A percentile compares a stretch with the other conserved stretches of the same genome.
Evolutionary conservation across 2,797 vertebrate genomes (phyloP).

Genomic region (Hylomyscus alleni): DNA sequence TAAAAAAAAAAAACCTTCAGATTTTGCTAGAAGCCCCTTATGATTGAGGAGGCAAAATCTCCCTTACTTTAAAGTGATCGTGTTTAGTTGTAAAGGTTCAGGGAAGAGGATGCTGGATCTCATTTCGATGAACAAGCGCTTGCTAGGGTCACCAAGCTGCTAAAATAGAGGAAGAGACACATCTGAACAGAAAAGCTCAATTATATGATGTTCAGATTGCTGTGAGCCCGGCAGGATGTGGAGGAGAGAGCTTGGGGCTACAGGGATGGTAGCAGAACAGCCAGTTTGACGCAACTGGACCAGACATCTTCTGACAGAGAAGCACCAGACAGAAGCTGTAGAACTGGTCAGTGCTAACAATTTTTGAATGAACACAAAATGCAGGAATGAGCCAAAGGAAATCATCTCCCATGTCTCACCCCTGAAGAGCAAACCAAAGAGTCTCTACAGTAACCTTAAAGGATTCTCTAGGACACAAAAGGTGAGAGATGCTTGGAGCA

Average conservation of each 20-base stretch:
- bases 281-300: not conserved
- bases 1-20: slow-evolving; percentile 32
- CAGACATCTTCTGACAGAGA: not conserved
- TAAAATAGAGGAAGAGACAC: not conserved
- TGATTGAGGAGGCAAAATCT: not conserved
- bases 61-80: not conserved
- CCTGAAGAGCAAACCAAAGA: not conserved
- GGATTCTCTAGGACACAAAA: not conserved
- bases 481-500: not conserved
- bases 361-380: not conserved
- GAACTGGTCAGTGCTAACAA: not conserved
- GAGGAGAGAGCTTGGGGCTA: not conserved
- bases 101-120: not conserved
- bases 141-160: not conserved
- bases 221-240: not conserved
- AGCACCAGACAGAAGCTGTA: not conserved
- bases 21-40: slow-evolving; percentile 6
- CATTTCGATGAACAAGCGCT: not conserved
- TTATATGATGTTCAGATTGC: not conserved
- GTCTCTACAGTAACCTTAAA: not conserved
- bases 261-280: not conserved
- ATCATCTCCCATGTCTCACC: not conserved
- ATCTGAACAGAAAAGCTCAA: not conserved
- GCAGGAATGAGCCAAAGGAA: not conserved
- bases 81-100: not conserved